phyloP scores from a whole-genome alignment of 2,888 invertebrate genomes.

The Ctena decussata region DNA sequence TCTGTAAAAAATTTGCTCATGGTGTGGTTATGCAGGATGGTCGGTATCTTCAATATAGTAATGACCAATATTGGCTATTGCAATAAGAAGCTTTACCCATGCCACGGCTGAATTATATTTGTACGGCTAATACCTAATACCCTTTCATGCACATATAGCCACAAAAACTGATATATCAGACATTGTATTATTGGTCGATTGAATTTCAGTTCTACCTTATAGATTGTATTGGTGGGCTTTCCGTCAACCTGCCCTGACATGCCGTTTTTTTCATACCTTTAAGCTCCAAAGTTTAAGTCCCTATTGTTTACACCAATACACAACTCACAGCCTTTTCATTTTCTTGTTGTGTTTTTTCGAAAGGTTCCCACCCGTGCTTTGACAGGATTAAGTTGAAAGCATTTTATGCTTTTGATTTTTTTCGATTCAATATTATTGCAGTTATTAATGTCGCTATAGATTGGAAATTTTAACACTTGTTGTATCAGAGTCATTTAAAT shows the following conservation, averaged over 20 bases:
- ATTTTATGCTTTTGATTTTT: neutral
- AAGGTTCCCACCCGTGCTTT: neutral
- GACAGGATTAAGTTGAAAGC: neutral
- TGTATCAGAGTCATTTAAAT: neutral
- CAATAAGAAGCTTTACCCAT: too few species aligned
- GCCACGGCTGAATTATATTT: too few species aligned
- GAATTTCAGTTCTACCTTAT: slow-evolving; percentile 6
- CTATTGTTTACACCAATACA: neutral
- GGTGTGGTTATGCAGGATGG: too few species aligned
- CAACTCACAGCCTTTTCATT: neutral
- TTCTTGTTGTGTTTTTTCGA: neutral
- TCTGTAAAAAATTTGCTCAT: too few species aligned
- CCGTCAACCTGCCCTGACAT: neutral
- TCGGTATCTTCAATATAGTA: too few species aligned
- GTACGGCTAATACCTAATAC: neutral
- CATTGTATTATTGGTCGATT: neutral
- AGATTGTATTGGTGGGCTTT: slow-evolving; percentile 1
- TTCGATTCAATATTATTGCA: neutral
- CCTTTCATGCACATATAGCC: slow-evolving; percentile 8
- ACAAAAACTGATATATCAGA: slow-evolving; percentile 15
- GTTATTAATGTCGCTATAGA: neutral
- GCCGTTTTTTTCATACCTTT: neutral
- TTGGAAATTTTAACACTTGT: neutral
- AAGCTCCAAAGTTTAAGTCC: neutral
- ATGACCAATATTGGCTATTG: too few species aligned